Evolutionary conservation across 2,888 invertebrate species (phyloP).

Genomic region (Pimpla rufipes): DNA sequence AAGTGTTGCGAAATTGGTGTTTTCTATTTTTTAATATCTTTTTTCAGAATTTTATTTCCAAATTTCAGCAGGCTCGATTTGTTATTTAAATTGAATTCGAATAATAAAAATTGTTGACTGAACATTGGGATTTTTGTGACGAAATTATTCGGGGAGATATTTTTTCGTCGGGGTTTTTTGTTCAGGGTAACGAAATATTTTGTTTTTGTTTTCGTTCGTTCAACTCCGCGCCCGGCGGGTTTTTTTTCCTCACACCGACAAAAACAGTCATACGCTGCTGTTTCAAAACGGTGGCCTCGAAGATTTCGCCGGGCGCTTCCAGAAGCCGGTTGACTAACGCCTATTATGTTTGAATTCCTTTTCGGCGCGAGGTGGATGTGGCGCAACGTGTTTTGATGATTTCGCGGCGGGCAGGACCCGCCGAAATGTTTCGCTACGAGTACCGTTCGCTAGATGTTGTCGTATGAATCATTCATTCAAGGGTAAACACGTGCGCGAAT

Average conservation of each 20-base stretch:
- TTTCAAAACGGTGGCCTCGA: constrained; percentile 37
- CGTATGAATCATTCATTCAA: constrained; percentile 25
- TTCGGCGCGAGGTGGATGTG: constrained; percentile 6
- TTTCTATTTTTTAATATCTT: neutral
- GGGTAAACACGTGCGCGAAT: constrained; percentile 35
- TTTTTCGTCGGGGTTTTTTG: constrained; percentile 4
- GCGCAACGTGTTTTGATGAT: constrained; percentile 49
- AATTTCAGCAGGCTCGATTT: neutral
- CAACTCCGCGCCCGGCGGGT: constrained; percentile 37
- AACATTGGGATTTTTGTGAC: neutral
- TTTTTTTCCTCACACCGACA: neutral
- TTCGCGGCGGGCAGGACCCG: neutral
- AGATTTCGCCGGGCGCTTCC: constrained; percentile 31
- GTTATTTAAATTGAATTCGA: neutral
- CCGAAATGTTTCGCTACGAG: neutral
- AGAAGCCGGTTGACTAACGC: constrained; percentile 44
- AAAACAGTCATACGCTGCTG: neutral
- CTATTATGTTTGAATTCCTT: constrained; percentile 30
- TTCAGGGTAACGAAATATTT: neutral
- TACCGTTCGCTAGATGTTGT: neutral
- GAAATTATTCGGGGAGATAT: constrained; percentile 6
- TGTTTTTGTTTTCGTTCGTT: constrained; percentile 33
- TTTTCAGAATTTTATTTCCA: neutral
- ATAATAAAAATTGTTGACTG: neutral
- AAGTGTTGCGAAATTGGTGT: neutral